Conservation (phyloP, 2,888 invertebrate genomes). For the Epistrophe grossulariae region DNA sequence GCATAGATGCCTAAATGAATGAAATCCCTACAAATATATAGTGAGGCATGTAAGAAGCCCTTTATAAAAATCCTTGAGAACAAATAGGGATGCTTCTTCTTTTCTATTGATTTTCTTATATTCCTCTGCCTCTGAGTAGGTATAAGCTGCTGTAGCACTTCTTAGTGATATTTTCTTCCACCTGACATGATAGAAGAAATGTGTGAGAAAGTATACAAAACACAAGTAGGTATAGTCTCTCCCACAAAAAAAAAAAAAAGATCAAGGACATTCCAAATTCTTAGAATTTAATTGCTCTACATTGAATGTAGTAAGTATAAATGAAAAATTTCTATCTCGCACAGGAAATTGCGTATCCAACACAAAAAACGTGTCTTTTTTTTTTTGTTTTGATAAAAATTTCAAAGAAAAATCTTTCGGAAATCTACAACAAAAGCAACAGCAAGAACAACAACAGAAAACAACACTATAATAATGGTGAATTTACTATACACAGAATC, state of each 20-base stretch:
- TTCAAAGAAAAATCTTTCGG: constrained; percentile 4
- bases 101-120: constrained; percentile 27
- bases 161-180: not conserved
- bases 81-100: constrained; percentile 10
- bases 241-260: constrained; percentile 3
- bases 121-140: not conserved
- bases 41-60: constrained; percentile 1
- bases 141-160: not conserved
- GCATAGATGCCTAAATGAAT: constrained; percentile 16
- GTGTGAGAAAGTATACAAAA: not conserved
- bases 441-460: not conserved
- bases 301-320: constrained; percentile 27
- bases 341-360: constrained; percentile 24
- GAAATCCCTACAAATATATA: constrained; percentile 4
- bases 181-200: not conserved
- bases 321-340: constrained; percentile 9
- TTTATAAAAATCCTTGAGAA: constrained; percentile 29
- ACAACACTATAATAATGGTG: constrained; percentile 54
- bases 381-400: constrained; percentile 13
- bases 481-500: constrained; percentile 45
- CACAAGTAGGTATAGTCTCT: no score
- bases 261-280: constrained; percentile 62
- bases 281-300: constrained; percentile 31
- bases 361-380: constrained; percentile 13
- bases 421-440: constrained; percentile 7